Percentiles rank a stretch among this genome's conserved stretches.
These are phyloP conservation scores for Agapornis roseicollis DNA, from an alignment of 2,113 vertebrate genomes.

Conservation along the genomic window DNA sequence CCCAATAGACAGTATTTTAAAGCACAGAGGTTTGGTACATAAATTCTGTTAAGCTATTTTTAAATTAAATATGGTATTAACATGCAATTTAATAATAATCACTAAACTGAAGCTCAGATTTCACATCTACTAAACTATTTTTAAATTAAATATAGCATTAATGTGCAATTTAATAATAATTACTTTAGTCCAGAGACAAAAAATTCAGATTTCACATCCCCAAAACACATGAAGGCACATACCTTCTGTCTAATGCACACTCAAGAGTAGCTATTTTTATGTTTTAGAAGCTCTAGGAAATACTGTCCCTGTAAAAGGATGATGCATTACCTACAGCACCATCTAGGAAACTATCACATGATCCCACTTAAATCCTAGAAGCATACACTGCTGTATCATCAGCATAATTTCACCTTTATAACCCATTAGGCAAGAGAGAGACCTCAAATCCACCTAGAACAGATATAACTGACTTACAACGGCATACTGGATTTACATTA, in stretches of 20 bases:
- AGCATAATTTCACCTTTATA: not conserved
- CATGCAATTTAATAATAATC: not conserved
- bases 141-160: not conserved
- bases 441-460: not conserved
- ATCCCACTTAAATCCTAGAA: constrained; percentile 3
- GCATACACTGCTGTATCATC: not conserved
- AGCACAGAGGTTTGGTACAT: not conserved
- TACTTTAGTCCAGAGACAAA: not conserved
- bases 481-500: not conserved
- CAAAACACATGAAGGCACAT: not conserved
- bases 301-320: not conserved
- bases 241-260: not conserved
- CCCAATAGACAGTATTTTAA: not conserved
- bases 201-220: not conserved
- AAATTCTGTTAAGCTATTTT: not conserved
- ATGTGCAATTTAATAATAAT: not conserved
- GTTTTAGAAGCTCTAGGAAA: constrained; percentile 8
- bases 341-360: not conserved
- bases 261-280: not conserved
- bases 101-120: not conserved
- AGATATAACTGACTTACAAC: not conserved
- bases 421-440: not conserved
- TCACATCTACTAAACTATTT: not conserved
- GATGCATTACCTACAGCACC: not conserved
- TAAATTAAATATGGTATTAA: not conserved